Evolutionary conservation across 1,140 invertebrate species (phyloP), one percentile per base, ranked within the genome.

Genomic region (Pseudomyrmex gracilis): DNA sequence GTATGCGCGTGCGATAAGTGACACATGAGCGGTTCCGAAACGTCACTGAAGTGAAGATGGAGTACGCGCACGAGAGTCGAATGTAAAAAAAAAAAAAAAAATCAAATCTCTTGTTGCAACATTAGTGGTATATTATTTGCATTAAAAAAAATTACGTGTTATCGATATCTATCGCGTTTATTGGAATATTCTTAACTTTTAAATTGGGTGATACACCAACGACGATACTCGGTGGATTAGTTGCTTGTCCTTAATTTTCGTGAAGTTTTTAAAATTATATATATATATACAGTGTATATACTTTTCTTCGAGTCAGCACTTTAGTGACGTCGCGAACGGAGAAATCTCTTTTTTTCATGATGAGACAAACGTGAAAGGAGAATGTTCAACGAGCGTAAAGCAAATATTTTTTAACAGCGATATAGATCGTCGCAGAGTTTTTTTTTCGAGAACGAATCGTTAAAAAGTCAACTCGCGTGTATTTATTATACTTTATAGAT

Each of bases 301-400:
- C 34, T 34, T 34, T 5, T 34, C 34, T 34, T 34, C 34, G 34
- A 34, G 34, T 34, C 34, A 34, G 34, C 45, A 80, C 66, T 80
- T 80, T 60, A 71, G 66, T 58, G 66, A 70, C 76, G 55, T 80
- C 53, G 71, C 22, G 43, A 66, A 58, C 76, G 47, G 43, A 78
- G 15, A 71, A 58, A 70, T 80, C 22, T 71, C 7, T 34, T 7
- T 34, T 5, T 8, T 13, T 47, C 12, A 22, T n/a, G 20, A 80
- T 70, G 66, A 58, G 76, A 71, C 13, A 71, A 71, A 80, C 43
- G 55, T 47, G 66, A 60, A 71, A 80, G 55, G 53, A 34, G 34
- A 80, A 80, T 70, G 66, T 58, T 78, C 43, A 80, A 80, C 53
- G 76, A 80, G 76, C 66, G n/a, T n/a, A 80, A 80, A 80, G 53